Percentiles rank a stretch among this genome's conserved stretches.
phyloP scores from a whole-genome alignment of 2,888 invertebrate genomes.

The Protonemura montana region DNA sequence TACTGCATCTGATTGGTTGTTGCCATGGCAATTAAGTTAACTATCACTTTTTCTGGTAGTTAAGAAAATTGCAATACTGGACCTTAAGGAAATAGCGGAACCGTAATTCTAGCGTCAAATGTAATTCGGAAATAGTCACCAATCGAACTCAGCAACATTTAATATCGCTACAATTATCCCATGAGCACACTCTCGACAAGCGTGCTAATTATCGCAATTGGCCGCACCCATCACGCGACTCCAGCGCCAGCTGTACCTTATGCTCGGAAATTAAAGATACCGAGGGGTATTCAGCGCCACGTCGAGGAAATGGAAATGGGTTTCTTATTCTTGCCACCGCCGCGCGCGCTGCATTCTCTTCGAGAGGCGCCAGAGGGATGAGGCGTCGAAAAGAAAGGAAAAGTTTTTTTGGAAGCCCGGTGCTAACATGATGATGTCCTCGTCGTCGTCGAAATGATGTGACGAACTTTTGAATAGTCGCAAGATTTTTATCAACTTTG shows the following conservation, averaged over 20 bases:
- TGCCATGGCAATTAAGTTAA: too few relatives aligned
- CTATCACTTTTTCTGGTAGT: too few relatives aligned
- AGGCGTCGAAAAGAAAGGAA: neutral
- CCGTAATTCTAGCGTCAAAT: too few relatives aligned
- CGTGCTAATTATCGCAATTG: neutral
- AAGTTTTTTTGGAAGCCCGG: neutral
- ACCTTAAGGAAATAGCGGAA: too few relatives aligned
- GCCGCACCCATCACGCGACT: neutral
- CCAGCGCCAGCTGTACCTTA: neutral
- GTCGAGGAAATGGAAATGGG: conserved; percentile 25
- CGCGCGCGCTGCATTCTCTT: neutral
- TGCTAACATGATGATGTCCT: neutral
- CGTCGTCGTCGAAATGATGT: conserved; percentile 22
- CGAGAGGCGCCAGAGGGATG: neutral
- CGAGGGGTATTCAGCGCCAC: neutral
- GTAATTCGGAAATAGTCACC: too few relatives aligned
- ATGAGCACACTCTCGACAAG: neutral
- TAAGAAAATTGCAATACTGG: too few relatives aligned
- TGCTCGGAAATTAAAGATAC: neutral
- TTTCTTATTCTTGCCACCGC: neutral
- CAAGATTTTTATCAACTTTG: conserved; percentile 46
- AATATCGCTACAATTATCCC: too few relatives aligned
- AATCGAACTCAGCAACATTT: too few relatives aligned
- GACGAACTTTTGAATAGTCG: conserved; percentile 41
- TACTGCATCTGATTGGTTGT: too few relatives aligned